Evolutionary conservation across 1,140 invertebrate genomes (phyloP).

Genomic region (Bombus haemorrhoidalis): DNA sequence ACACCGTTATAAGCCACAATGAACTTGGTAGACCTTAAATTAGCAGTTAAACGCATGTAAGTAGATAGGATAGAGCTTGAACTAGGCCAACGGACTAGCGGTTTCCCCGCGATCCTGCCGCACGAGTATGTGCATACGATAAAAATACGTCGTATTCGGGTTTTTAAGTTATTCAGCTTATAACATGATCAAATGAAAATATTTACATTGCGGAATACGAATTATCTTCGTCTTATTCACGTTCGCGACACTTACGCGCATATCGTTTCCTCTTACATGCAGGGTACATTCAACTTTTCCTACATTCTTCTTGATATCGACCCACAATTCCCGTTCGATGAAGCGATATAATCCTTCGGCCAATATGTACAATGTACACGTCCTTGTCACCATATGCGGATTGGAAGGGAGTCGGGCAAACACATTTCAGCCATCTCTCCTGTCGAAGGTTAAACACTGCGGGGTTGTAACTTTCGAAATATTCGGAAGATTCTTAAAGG

Average conservation of each 20-base stretch:
- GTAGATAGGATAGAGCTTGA: conserved; percentile 7
- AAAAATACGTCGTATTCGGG: not conserved
- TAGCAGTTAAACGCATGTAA: conserved; percentile 33
- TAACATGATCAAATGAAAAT: not conserved
- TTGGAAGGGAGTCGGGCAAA: conserved; percentile 8
- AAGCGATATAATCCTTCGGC: conserved; percentile 66
- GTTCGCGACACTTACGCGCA: fast-evolving
- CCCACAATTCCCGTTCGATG: conserved; percentile 59
- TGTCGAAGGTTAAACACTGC: conserved; percentile 42
- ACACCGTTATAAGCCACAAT: conserved; percentile 67
- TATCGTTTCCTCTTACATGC: too few species aligned
- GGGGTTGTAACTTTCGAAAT: conserved; percentile 46
- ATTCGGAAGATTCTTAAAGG: conserved; percentile 14
- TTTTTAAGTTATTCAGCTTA: not conserved
- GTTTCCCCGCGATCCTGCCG: not conserved
- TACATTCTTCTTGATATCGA: not conserved
- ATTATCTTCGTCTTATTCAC: not conserved
- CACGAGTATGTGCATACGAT: not conserved
- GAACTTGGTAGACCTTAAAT: conserved; percentile 63
- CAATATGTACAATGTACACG: conserved; percentile 72
- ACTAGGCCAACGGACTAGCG: conserved; percentile 15
- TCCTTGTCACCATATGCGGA: not conserved
- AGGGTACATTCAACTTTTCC: not conserved
- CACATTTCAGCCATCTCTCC: conserved; percentile 12
- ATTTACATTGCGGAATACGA: not conserved